Base-by-base conservation (phyloP, 2,113 vertebrate species). In the Mirounga angustirostris region DNA sequence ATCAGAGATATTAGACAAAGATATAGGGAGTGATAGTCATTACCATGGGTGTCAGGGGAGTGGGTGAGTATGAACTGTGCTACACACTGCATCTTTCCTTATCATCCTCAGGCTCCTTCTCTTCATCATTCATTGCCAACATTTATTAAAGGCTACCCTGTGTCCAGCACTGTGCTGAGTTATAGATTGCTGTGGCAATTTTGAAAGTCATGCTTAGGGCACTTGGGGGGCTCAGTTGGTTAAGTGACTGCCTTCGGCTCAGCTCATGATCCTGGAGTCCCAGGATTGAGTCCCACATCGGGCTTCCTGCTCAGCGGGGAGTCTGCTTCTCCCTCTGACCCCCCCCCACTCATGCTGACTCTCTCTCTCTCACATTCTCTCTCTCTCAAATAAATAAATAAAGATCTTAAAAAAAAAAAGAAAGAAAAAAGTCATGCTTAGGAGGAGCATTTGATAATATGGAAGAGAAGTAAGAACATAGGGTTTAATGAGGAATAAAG, bases 1-100 rank as follows among this genome's bases (percentile, higher is more conserved):
- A 63, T 94, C 76, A 94, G 46, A 91, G 52, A 91, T 67, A 71
- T 15, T 78, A 67, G 74, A 83, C 82, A 87, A 86, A 93, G 46
- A 87, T 79, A 65, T 4, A 69, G 36, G 61, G 19, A 30, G 30
- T 30, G 43, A 78, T 36, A 50, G 13, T 93, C 36, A 79, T 58
- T 81, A 79, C 36, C 1, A 1, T 40, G 26, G 26, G 43, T 40
- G 11, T 73, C 30, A 71, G 69, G 12, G 18, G 26, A 79, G 19
- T 5, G 30, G 8, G 8, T 67, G 50, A 6, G 21, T n/a, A 36
- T 89, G 50, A 94, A 85, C 15, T 50, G 54, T 43, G 63, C 46
- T 67, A 33, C 28, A 26, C 46, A 28, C 24, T 67, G 50, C 71
- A 63, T 86, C 81, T 94, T 96, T 59, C 22, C 54, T 80, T 80